A percentile compares a stretch with the other conserved stretches of the same genome.
Conservation (phyloP, 2,888 invertebrate genomes). For the Anagyrus pseudococci region DNA sequence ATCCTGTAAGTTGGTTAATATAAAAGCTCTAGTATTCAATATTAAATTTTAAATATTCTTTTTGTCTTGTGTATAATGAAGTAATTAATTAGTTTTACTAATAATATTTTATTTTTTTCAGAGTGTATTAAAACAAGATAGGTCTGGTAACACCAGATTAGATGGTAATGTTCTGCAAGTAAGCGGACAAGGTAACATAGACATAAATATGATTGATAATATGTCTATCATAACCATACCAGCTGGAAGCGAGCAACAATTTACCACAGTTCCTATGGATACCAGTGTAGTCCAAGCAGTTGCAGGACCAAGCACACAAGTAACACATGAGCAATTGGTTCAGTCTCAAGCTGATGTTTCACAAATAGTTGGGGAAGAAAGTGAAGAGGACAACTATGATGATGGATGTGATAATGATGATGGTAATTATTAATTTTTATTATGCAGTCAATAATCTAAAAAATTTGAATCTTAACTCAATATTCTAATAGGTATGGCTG, state of each 20-base stretch:
- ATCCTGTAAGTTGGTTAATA: conserved; percentile 52
- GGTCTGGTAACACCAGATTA: conserved; percentile 55
- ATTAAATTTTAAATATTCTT: background rate
- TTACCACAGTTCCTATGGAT: conserved; percentile 60
- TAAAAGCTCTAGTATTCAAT: background rate
- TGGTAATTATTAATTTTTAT: conserved; percentile 30
- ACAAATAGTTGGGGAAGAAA: conserved; percentile 54
- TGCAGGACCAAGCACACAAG: conserved; percentile 55
- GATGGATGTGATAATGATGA: conserved; percentile 59
- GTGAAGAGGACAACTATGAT: conserved; percentile 57
- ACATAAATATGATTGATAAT: conserved; percentile 57
- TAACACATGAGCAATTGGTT: conserved; percentile 51
- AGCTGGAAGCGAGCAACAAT: conserved; percentile 51
- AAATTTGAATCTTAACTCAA: background rate
- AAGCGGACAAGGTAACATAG: conserved; percentile 53
- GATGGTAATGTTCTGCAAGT: conserved; percentile 56
- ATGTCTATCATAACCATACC: conserved; percentile 53
- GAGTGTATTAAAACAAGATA: conserved; percentile 56
- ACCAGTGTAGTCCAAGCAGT: conserved; percentile 53
- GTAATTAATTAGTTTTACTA: too few relatives aligned
- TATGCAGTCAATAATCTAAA: background rate
- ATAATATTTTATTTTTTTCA: conserved; percentile 40
- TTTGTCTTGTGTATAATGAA: too few relatives aligned
- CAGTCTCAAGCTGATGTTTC: conserved; percentile 51
- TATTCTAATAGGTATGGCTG: conserved; percentile 50